A percentile compares a stretch with the other conserved stretches of the same genome.
Evolutionary conservation across 2,113 vertebrate species (phyloP).

Genomic region (Argyrosomus japonicus): DNA sequence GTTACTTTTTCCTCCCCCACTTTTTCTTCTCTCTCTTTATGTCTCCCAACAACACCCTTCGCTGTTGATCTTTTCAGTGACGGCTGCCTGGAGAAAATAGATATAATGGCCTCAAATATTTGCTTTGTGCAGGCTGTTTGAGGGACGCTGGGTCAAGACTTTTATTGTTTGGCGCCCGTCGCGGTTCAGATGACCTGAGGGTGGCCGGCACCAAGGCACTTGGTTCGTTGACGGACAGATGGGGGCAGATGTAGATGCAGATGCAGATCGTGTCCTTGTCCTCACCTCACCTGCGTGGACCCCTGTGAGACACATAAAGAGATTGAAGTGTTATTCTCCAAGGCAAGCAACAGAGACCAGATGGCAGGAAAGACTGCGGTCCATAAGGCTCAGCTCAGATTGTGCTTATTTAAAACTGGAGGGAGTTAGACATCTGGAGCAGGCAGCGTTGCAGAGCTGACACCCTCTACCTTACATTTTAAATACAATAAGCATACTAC

Average conservation of each 20-base stretch:
- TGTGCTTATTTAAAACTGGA: slow-evolving; percentile 61
- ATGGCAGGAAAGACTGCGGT: slow-evolving; percentile 59
- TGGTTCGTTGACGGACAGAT: slow-evolving; percentile 63
- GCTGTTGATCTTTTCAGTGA: slow-evolving; percentile 69
- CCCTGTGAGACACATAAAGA: slow-evolving; percentile 56
- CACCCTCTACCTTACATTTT: slow-evolving; percentile 6
- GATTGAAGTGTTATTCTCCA: slow-evolving; percentile 39
- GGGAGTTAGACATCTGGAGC: slow-evolving; percentile 47
- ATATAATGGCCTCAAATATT: slow-evolving; percentile 81
- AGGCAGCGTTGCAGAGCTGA: slow-evolving; percentile 32
- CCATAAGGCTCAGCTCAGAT: slow-evolving; percentile 44
- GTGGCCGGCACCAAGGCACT: slow-evolving; percentile 72
- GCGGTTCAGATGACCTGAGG: slow-evolving; percentile 68
- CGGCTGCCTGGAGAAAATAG: slow-evolving; percentile 63
- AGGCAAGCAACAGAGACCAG: slow-evolving; percentile 51
- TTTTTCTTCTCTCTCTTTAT: slow-evolving; percentile 61
- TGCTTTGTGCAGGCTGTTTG: slow-evolving; percentile 68
- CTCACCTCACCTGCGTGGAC: slow-evolving; percentile 67
- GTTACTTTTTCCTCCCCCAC: slow-evolving; percentile 65
- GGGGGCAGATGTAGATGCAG: slow-evolving; percentile 54
- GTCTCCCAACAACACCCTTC: slow-evolving; percentile 58
- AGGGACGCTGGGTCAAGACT: slow-evolving; percentile 60
- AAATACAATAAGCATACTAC: slow-evolving; percentile 1
- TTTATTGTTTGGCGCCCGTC: slow-evolving; percentile 70
- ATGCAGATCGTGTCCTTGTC: slow-evolving; percentile 64